These are phyloP conservation scores for Athripsodes cinereus DNA, from an alignment of 2,888 invertebrate species.

Conservation along the genomic window DNA sequence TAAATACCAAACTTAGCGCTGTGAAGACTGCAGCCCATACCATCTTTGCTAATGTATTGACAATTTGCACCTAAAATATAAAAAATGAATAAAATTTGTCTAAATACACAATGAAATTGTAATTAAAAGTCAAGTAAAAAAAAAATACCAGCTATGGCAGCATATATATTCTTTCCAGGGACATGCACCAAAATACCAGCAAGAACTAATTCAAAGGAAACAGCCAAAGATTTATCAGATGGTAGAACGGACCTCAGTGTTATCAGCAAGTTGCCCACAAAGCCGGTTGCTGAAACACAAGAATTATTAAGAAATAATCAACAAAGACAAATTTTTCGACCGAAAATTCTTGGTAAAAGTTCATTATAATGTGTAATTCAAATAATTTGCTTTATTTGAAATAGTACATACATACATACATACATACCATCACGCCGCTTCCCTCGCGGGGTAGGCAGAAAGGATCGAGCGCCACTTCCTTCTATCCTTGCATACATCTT, in stretches of 20 bases:
- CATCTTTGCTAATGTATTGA: conserved; percentile 40
- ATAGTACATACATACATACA: no score
- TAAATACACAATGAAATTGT: neutral
- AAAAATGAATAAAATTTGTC: neutral
- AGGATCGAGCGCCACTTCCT: no score
- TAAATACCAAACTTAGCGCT: conserved; percentile 43
- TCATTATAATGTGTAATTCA: no score
- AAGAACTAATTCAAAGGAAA: conserved; percentile 52
- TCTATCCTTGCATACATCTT: no score
- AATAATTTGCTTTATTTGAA: no score
- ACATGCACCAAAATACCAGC: conserved; percentile 52
- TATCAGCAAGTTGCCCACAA: conserved; percentile 49
- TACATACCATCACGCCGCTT: no score
- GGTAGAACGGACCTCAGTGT: conserved; percentile 49
- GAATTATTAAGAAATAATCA: no score
- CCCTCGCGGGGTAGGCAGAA: no score
- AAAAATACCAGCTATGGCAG: conserved; percentile 47
- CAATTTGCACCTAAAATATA: conserved; percentile 38
- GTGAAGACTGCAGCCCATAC: conserved; percentile 41
- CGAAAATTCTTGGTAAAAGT: no score
- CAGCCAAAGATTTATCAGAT: conserved; percentile 56
- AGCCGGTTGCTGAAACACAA: conserved; percentile 29
- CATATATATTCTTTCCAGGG: conserved; percentile 58
- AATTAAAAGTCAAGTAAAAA: neutral
- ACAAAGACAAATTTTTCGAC: no score